Evolutionary conservation across 1,140 invertebrate genomes (phyloP), one percentile per base, ranked within the genome.

Genomic region (Littorina saxatilis): DNA sequence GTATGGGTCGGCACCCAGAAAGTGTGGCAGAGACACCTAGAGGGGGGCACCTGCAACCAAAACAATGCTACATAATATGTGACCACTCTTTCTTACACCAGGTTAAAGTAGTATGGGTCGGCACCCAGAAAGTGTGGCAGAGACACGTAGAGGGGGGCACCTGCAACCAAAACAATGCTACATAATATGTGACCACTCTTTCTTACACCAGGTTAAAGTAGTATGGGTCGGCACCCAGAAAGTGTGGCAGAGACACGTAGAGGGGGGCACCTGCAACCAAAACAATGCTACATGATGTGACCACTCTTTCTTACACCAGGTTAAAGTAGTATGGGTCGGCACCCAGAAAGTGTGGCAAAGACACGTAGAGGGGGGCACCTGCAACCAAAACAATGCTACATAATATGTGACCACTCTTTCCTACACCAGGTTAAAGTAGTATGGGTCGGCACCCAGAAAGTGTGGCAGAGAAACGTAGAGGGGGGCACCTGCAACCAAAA

Each of bases 191-290:
- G n/a, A n/a, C n/a, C n/a, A n/a, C n/a, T n/a, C n/a, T n/a, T n/a
- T n/a, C n/a, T n/a, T n/a, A n/a, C n/a, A n/a, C n/a, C n/a, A n/a
- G n/a, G n/a, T n/a, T n/a, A n/a, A n/a, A n/a, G n/a, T n/a, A n/a
- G n/a, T n/a, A n/a, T n/a, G n/a, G n/a, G n/a, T n/a, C 9, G 47
- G 20, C 9, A 1, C 94, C 93, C 74, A 96, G 95, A 90, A 97
- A 97, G 92, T 98, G 97, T 0, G 97, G 97, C 85, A 96, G 91
- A 0, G 96, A 96, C 0, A 94, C 94, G 29, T 95, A 94, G 39
- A 97, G 47, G 9, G 47, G 47, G 47, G 47, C 47, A 11, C 47
- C 47, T 50, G 47, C 9, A 50, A 50, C 47, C 9, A 50, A n/a
- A n/a, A n/a, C n/a, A n/a, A n/a, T n/a, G n/a, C n/a, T n/a, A n/a